Evolutionary conservation across 1,140 invertebrate genomes (phyloP).

Genomic region (Anoplophora glabripennis): DNA sequence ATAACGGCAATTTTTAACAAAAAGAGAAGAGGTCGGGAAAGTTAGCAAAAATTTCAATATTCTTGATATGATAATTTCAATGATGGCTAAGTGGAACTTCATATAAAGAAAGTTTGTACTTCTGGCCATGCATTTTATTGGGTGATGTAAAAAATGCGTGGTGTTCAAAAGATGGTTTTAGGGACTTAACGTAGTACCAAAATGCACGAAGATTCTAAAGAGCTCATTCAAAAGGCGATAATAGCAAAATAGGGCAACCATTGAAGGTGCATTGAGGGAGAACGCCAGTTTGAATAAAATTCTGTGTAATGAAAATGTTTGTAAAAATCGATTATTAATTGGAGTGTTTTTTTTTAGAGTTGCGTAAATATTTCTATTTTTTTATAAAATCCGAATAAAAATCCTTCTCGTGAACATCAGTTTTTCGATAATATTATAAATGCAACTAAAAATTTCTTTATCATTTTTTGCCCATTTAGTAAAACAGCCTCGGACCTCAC

Average conservation of each 20-base stretch:
- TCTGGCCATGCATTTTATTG: slow-evolving; percentile 15
- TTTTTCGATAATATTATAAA: no score
- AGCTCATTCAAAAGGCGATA: slow-evolving; percentile 14
- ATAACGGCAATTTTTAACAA: neutral
- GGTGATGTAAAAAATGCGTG: slow-evolving; percentile 1
- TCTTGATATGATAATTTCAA: neutral
- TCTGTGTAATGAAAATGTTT: slow-evolving; percentile 25
- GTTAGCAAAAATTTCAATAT: neutral
- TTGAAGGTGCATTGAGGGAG: slow-evolving; percentile 17
- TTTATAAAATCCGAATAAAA: no score
- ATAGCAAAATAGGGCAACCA: slow-evolving; percentile 10
- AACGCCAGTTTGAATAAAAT: slow-evolving; percentile 14
- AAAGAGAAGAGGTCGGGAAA: neutral
- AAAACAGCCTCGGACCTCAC: no score
- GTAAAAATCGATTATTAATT: slow-evolving; percentile 20
- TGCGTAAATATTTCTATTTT: no score
- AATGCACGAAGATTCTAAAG: slow-evolving; percentile 17
- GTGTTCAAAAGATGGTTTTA: slow-evolving; percentile 2
- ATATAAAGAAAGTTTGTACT: slow-evolving; percentile 12
- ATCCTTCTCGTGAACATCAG: no score
- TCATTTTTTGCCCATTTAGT: no score
- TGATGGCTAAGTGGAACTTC: slow-evolving; percentile 15
- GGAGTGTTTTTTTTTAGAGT: no score
- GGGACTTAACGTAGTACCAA: slow-evolving; percentile 10
- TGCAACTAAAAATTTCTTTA: no score